Evolutionary conservation across 2,888 invertebrate genomes (phyloP), one percentile per base, ranked within the genome.

Genomic region (Agrilus cyanescens): DNA sequence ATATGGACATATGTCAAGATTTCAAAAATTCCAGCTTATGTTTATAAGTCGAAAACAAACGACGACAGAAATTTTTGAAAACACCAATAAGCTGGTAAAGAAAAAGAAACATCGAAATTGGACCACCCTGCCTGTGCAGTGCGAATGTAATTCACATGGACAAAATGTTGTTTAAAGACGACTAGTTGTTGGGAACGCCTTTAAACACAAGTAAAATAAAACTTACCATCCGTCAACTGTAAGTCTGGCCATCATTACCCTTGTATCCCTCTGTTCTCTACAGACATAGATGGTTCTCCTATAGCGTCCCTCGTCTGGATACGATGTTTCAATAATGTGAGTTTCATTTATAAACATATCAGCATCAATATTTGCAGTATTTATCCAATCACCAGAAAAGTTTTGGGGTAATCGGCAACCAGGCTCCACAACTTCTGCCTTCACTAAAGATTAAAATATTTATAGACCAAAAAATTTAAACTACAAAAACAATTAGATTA

Each of bases 311-410:
- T 86, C 87, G 65, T 96, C 95, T 0, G 95, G 94, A 66, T 88
- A 88, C 68, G 88, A 93, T 0, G 88, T 91, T 69, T 95, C 95
- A 54, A 93, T 87, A 31, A 97, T 93, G 60, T 96, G 96, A 0
- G 96, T 97, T 58, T 91, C 88, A 60, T 96, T 96, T 32, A 97
- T 91, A 36, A 79, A 75, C 1, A 94, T 83, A 65, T 94, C 90
- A 0, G 95, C 95, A 64, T 95, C 94, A 50, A 93, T 87, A 61
- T 96, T 95, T 1, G 95, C 95, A 0, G 96, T 95, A 58, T 96
- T 96, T 40, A 95, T 89, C 96, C 96, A 97, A 15, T 86, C 80
- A 0, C 97, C 95, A 0, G 85, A 80, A 66, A 93, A 93, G 63
- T 96, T 95, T 62, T 90, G 85, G 0, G 96, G 94, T 45, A 97